phyloP scores from a whole-genome alignment of 2,888 invertebrate genomes.

The Phasia obesa region DNA sequence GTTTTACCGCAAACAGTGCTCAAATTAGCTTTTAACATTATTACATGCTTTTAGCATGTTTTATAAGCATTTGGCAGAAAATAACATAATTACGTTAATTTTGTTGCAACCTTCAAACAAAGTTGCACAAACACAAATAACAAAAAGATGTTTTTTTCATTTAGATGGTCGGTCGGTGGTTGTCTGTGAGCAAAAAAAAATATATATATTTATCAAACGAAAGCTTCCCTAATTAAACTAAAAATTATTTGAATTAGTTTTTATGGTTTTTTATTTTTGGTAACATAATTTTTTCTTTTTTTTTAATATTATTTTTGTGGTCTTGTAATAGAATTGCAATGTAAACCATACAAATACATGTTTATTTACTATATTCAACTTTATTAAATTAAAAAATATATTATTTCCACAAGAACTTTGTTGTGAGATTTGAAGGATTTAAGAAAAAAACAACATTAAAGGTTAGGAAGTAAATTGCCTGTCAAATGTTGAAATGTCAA shows the following conservation, averaged over 20 bases:
- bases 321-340: slow-evolving; percentile 20
- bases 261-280: slow-evolving; percentile 25
- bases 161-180: slow-evolving; percentile 21
- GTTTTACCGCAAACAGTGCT: slow-evolving; percentile 12
- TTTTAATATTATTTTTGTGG: slow-evolving; percentile 17
- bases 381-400: slow-evolving; percentile 42
- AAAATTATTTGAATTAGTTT: slow-evolving; percentile 47
- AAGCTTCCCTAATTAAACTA: slow-evolving; percentile 53
- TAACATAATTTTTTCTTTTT: neutral
- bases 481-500: too few relatives aligned
- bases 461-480: too few relatives aligned
- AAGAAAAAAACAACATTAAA: neutral
- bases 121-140: slow-evolving; percentile 54
- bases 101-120: slow-evolving; percentile 60
- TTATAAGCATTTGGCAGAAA: slow-evolving; percentile 15
- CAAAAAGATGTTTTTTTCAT: slow-evolving; percentile 36
- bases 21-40: slow-evolving; percentile 27
- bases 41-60: slow-evolving; percentile 5
- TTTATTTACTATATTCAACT: neutral
- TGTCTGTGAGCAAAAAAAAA: slow-evolving; percentile 2
- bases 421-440: neutral
- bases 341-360: slow-evolving; percentile 1
- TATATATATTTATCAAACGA: neutral
- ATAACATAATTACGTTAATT: slow-evolving; percentile 44
- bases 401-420: neutral